Percentiles rank a stretch among this genome's conserved stretches.
Evolutionary conservation across 1,140 invertebrate species (phyloP).

Genomic region (Drosophila parabipectinata): DNA sequence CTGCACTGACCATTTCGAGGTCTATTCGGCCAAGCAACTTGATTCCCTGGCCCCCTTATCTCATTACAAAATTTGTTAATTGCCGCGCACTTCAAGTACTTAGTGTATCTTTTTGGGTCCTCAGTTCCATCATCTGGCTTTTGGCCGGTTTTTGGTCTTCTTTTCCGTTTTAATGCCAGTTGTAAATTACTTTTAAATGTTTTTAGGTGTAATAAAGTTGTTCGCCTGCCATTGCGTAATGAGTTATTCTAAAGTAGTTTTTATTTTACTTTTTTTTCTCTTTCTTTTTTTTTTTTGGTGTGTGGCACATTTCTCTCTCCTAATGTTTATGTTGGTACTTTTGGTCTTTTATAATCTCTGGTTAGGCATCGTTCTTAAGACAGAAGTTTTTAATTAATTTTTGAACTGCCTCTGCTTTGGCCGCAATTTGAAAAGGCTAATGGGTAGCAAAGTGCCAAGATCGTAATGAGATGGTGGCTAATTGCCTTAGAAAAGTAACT

Average conservation of each 20-base stretch:
- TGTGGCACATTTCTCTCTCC: conserved; percentile 35
- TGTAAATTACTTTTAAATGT: conserved; percentile 81
- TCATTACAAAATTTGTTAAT: conserved; percentile 76
- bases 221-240: conserved; percentile 71
- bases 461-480: conserved; percentile 43
- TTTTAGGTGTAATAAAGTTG: conserved; percentile 76
- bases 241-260: conserved; percentile 68
- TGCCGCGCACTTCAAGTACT: conserved; percentile 79
- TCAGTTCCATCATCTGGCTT: conserved; percentile 50
- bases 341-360: conserved; percentile 41
- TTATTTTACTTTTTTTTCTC: conserved; percentile 20
- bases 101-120: conserved; percentile 68
- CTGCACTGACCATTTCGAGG: conserved; percentile 49
- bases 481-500: conserved; percentile 7
- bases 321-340: conserved; percentile 12
- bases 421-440: conserved; percentile 47
- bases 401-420: conserved; percentile 22
- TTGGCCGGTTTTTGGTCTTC: conserved; percentile 17
- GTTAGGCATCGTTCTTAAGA: conserved; percentile 46
- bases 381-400: conserved; percentile 70
- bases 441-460: conserved; percentile 52
- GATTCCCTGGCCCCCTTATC: conserved; percentile 60
- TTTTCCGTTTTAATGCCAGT: conserved; percentile 61
- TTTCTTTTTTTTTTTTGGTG: conserved; percentile 33
- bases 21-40: conserved; percentile 36